Base-by-base conservation (phyloP, 1,140 invertebrate species). In the Protaetia brevitarsis region DNA sequence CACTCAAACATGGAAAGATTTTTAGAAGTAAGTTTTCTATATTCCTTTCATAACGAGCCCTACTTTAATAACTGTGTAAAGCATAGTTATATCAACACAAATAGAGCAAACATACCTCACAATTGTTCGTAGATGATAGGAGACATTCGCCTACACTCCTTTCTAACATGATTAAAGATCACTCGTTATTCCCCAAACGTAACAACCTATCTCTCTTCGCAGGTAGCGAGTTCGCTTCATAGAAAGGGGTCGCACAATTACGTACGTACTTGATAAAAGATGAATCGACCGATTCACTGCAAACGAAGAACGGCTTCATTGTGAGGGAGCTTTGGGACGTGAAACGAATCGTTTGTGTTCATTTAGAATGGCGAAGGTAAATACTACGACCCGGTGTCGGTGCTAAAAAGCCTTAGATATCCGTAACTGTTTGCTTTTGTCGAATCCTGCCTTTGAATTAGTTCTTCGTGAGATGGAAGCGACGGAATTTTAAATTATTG, bases 241-340 rank as follows among this genome's bases (percentile, higher is more conserved):
- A 51, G 21, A 10, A 23, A 51, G 41, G 26, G 41, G 41, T 51
- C 41, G 19, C 16, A 51, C 41, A 51, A 51, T 51, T 51, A 51
- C 41, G 26, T 51, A 51, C 41, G 13, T 51, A 51, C 41, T 51
- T 51, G 41, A 51, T 51, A 51, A 51, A 51, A 51, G 41, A 51
- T 51, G 41, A 51, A 51, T 51, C 41, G 41, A 2, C 13, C 41
- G 19, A 51, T 51, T 51, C 41, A 51, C 7, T 23, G 41, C 16
- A 51, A 51, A 51, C 41, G 13, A 5, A 23, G 41, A 51, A 51
- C 26, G 41, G 41, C 19, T 51, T 23, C 41, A 21, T 51, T 51
- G 41, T 51, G 19, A 51, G 11, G 19, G 19, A 23, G 21, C 19
- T 23, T 16, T 51, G 41, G 41, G 26, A 51, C 41, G 41, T 51